Base-by-base conservation (phyloP, 2,888 invertebrate species). In the Xiphydria camelus region DNA sequence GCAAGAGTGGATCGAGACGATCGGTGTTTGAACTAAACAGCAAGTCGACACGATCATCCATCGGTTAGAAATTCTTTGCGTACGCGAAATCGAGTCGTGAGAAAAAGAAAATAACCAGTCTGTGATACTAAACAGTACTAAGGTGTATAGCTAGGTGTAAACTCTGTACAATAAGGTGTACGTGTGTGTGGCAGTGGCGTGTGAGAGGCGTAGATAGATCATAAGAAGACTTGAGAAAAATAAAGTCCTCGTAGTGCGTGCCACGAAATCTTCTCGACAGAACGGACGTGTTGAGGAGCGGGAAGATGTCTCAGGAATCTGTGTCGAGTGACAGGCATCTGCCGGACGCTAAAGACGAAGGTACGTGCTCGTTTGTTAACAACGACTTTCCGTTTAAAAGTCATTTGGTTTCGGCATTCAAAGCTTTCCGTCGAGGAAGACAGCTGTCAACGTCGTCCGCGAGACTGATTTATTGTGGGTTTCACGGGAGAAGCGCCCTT, bases 41-140 rank as follows among this genome's bases (percentile, higher is more conserved):
- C 40, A 31, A 36, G 31, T 32, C 21, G 37, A 35, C 18, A 20
- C 21, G 20, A 45, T 45, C 31, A 35, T 26, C 34, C 19, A 22
- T 36, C 4, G 7, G 37, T 21, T 12, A 19, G 7, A 26, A 25
- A 25, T 18, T 33, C 21, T 22, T 22, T 33, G 15, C 31, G 18
- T 18, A 4, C 34, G 45, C 21, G 34, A 35, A 32, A 26, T 32
- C 41, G 46, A 25, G 25, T 32, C 15, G 21, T 48, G 34, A 29
- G 42, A 47, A 39, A 39, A 47, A 45, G 43, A 49, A 56, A 57
- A 59, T 57, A 64, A 57, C 57, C 60, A 62, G 61, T 70, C 70
- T 70, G 70, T 70, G 70, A 70, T 70, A 70, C 60, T 70, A 70
- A 70, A 57, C 66, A 63, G 68, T 68, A 68, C 62, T 67, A 65